These are phyloP conservation scores for Harlomillsia oculata DNA, from an alignment of 1,140 invertebrate species.

Conservation along the genomic window DNA sequence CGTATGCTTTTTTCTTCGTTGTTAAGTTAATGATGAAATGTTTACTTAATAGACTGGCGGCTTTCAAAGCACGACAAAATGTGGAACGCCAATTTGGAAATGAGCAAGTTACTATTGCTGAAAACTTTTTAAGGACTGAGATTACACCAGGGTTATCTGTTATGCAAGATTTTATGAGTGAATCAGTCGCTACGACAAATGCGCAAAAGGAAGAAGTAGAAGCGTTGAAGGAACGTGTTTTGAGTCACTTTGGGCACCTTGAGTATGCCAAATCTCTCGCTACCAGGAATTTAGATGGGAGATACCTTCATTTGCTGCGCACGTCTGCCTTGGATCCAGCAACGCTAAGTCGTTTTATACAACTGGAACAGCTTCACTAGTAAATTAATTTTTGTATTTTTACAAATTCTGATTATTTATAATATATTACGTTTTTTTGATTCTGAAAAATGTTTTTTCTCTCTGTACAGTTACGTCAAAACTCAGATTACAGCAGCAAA, in stretches of 20 bases:
- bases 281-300: background rate
- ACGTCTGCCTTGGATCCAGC: conserved; percentile 9
- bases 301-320: conserved; percentile 6
- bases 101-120: no score
- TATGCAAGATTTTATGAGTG: conserved; percentile 16
- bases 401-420: background rate
- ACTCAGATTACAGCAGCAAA: conserved; percentile 9
- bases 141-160: no score
- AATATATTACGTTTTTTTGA: background rate
- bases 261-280: conserved; percentile 19
- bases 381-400: background rate
- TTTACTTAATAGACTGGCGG: no score
- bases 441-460: background rate
- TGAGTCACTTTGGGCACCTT: conserved; percentile 15
- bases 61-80: no score
- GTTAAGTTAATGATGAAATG: no score
- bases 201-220: conserved; percentile 23
- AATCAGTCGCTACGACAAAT: conserved; percentile 2
- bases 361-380: conserved; percentile 12
- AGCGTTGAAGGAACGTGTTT: conserved; percentile 13
- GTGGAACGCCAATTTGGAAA: no score
- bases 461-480: conserved; percentile 7
- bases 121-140: no score
- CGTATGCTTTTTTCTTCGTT: no score
- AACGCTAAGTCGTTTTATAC: conserved; percentile 6